Base-by-base conservation (phyloP, 1,140 invertebrate genomes). In the Stegodyphus mimosarum region DNA sequence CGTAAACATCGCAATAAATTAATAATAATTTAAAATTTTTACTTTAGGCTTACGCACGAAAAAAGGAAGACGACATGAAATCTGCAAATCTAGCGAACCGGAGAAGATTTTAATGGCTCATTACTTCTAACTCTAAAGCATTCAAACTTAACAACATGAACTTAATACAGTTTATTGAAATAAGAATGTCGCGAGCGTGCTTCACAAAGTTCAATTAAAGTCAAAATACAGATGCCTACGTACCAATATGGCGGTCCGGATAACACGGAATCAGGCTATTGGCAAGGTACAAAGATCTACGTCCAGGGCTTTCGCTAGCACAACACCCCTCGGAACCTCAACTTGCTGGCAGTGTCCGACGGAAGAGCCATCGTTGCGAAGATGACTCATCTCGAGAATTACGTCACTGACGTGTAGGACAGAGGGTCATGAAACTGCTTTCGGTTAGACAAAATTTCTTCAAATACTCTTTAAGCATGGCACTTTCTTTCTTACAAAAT, bases 191-290 rank as follows among this genome's bases (percentile, higher is more conserved):
- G 52, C 33, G 18, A 49, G 6, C 51, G 50, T 70, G 69, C 50
- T 75, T 84, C 69, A 66, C n/a, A 84, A 13, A 51, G 72, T 48
- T 13, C 33, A 51, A 75, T 84, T 84, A 75, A 18, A 74, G 72
- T 60, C 64, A 84, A 76, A 84, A 84, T 71, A 84, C 51, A 66
- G 55, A 75, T 76, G 73, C 17, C 81, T 84, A 84, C 81, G 81
- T 84, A 84, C 81, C 81, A 84, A 84, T 84, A 84, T 84, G 81
- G 81, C 81, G 81, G 81, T 84, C 81, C 73, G 81, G 81, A 84
- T 84, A 84, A 84, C 73, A 84, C 80, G 80, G 81, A 84, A 84
- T 84, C 81, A 75, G 81, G 81, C 71, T 84, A 84, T 74, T 84
- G 81, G 81, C 72, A 84, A 84, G 81, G 70, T 84, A 84, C 81